phyloP scores from a whole-genome alignment of 2,888 invertebrate genomes.

The Philereme vetulata region DNA sequence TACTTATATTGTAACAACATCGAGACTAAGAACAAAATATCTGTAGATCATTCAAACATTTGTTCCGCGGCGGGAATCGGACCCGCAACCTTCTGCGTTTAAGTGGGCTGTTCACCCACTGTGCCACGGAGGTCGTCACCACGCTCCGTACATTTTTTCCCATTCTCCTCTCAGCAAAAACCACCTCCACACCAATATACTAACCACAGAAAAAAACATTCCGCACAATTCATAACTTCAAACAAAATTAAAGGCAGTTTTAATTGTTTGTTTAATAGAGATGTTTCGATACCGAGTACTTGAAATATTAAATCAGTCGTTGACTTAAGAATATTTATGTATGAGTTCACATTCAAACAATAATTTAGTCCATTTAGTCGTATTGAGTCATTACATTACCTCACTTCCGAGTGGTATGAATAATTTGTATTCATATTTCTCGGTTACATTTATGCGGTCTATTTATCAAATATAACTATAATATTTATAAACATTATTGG shows the following conservation, averaged over 20 bases:
- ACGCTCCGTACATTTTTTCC: too few species aligned
- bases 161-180: too few species aligned
- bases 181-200: too few species aligned
- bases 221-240: neutral
- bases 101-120: too few species aligned
- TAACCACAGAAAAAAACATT: too few species aligned
- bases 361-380: slow-evolving; percentile 22
- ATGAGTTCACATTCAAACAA: slow-evolving; percentile 34
- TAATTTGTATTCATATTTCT: slow-evolving; percentile 64
- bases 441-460: slow-evolving; percentile 55
- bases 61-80: too few species aligned
- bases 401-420: slow-evolving; percentile 57
- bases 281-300: neutral
- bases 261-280: slow-evolving; percentile 3
- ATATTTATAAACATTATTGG: slow-evolving; percentile 2
- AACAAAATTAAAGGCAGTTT: slow-evolving; percentile 1
- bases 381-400: slow-evolving; percentile 41
- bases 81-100: too few species aligned
- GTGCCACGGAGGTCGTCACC: too few species aligned
- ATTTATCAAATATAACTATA: neutral
- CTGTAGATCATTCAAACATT: too few species aligned
- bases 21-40: too few species aligned
- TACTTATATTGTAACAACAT: too few species aligned
- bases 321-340: slow-evolving; percentile 30
- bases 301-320: slow-evolving; percentile 26